A percentile compares a stretch with the other conserved stretches of the same genome.
These are phyloP conservation scores for Steinernema scapterisci DNA, from an alignment of 2,888 invertebrate genomes.

Conservation along the genomic window DNA sequence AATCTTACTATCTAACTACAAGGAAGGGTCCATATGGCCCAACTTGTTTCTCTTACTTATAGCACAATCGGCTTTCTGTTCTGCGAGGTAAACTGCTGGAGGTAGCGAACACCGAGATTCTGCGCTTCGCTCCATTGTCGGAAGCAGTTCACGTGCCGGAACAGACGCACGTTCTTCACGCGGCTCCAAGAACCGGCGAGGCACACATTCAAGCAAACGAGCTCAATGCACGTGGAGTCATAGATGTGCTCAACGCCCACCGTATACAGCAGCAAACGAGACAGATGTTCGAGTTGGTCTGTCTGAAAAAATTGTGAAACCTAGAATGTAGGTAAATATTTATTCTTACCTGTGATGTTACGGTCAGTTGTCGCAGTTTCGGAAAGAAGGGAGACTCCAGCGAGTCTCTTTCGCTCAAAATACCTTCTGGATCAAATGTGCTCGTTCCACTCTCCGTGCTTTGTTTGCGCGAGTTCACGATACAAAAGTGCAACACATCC, in stretches of 20 bases:
- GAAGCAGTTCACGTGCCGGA: slow-evolving; percentile 58
- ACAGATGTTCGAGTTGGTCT: slow-evolving; percentile 54
- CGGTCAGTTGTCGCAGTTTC: slow-evolving; percentile 54
- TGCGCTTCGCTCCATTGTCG: slow-evolving; percentile 60
- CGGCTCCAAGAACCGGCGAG: slow-evolving; percentile 53
- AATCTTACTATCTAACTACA: not conserved
- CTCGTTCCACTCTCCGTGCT: not conserved
- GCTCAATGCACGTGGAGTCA: slow-evolving; percentile 54
- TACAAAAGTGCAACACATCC: slow-evolving; percentile 40
- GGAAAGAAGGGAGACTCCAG: slow-evolving; percentile 51
- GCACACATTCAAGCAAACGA: slow-evolving; percentile 53
- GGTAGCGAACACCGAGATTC: slow-evolving; percentile 54
- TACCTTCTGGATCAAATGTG: slow-evolving; percentile 34
- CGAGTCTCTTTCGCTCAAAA: slow-evolving; percentile 36
- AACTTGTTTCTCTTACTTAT: not conserved
- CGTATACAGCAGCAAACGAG: slow-evolving; percentile 51
- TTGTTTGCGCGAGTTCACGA: slow-evolving; percentile 13
- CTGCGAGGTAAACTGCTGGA: slow-evolving; percentile 53
- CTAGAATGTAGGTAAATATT: too few relatives aligned
- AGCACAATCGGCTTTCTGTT: not conserved
- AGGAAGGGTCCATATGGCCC: too few relatives aligned
- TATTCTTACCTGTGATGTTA: slow-evolving; percentile 52
- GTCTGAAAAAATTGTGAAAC: slow-evolving; percentile 45
- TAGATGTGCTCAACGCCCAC: slow-evolving; percentile 56
- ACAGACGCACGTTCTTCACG: slow-evolving; percentile 53